Percentiles rank a stretch among this genome's conserved stretches.
Evolutionary conservation across 2,797 vertebrate genomes (phyloP).

Genomic region (Gallinago stenura): DNA sequence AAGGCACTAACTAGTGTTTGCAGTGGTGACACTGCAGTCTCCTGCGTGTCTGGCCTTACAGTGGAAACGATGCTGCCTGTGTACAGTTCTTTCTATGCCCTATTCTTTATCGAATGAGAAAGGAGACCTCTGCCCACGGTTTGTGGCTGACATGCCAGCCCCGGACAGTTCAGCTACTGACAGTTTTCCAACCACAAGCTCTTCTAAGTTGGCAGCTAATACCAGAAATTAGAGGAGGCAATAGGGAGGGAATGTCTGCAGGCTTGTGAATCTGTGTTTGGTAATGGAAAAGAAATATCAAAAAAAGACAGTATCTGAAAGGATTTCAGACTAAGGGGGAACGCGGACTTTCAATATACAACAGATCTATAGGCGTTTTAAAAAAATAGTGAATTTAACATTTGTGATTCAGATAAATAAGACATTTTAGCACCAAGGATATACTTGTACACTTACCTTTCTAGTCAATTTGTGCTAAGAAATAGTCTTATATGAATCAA

Average conservation of each 20-base stretch:
- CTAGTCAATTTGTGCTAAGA: not conserved
- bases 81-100: slow-evolving; percentile 2
- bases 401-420: not conserved
- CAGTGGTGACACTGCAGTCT: not conserved
- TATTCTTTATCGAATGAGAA: slow-evolving; percentile 37
- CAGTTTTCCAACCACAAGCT: slow-evolving; percentile 48
- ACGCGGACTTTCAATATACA: not conserved
- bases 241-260: not conserved
- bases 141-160: slow-evolving; percentile 20
- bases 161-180: slow-evolving; percentile 19
- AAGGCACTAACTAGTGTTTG: slow-evolving; percentile 34
- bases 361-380: not conserved
- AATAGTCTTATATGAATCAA: not conserved
- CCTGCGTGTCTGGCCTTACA: slow-evolving; percentile 30
- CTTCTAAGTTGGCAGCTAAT: slow-evolving; percentile 25
- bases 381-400: not conserved
- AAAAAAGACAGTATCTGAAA: not conserved
- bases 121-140: not conserved
- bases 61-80: not conserved
- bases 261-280: not conserved
- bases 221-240: not conserved
- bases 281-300: not conserved
- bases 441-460: not conserved
- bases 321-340: not conserved
- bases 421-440: not conserved